Evolutionary conservation across 1,140 invertebrate genomes (phyloP), one percentile per base, ranked within the genome.

Genomic region (Drosophila kohkoa): DNA sequence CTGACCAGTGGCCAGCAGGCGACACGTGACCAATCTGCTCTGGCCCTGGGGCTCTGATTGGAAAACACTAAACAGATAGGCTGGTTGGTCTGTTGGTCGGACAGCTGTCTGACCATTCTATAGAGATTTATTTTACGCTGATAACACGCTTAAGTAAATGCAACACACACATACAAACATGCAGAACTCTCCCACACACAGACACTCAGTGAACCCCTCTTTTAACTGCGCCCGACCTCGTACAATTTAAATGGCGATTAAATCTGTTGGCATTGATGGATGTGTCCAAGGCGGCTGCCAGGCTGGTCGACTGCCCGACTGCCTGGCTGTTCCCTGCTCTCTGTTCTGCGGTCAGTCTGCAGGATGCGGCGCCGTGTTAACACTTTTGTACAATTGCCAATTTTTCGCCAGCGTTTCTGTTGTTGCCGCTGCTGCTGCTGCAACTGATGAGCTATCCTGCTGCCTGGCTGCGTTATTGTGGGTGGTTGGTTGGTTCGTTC

Each of bases 221-320:
- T 13, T 35, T 1, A 1, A 13, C 35, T 20, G 16, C 13, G 3
- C 28, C 32, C 30, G 20, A 69, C 43, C 25, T 63, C 81, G 76
- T 78, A 79, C 88, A 91, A 85, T 91, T 91, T 91, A 91, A 91
- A 91, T 91, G 88, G 82, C 88, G 88, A 91, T 91, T 91, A 91
- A 91, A 91, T 88, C 83, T 72, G 78, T 73, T 91, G 88, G 83
- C 88, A 91, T 88, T 91, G 88, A 91, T 91, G 88, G 88, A 91
- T 91, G 88, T 82, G 88, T 83, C 78, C 81, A 81, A 88, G 85
- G 87, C 71, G 78, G 65, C 59, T 66, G 66, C 20, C 38, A 38
- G 73, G 35, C 54, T 55, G 65, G 5, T 16, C 5, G 30, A 32
- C 30, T 32, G 30, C 7, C 6, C 8, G 8, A 10, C 35, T 10